Percentiles rank a stretch among this genome's conserved stretches.
Conservation (phyloP, 2,113 vertebrate genomes). For the Equus przewalskii region DNA sequence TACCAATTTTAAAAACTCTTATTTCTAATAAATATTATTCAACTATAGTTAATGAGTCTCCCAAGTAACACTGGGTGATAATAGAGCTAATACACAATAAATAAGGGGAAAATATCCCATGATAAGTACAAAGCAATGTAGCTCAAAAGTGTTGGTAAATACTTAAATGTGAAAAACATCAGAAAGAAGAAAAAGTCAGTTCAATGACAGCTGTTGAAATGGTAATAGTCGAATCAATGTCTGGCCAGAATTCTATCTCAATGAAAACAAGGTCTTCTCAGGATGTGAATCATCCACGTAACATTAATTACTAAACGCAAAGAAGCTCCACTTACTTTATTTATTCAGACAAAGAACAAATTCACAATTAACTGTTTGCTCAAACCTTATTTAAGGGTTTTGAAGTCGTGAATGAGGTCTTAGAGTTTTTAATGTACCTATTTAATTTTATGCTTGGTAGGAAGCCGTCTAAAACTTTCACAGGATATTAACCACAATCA, state of each 20-base stretch:
- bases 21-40: conserved; percentile 47
- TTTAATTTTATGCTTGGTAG: conserved; percentile 72
- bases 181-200: neutral
- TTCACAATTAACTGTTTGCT: conserved; percentile 46
- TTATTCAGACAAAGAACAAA: conserved; percentile 54
- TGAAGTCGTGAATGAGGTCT: conserved; percentile 51
- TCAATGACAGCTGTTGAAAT: neutral
- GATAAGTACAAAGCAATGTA: neutral
- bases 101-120: neutral
- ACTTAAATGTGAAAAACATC: conserved; percentile 53
- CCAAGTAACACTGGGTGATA: neutral
- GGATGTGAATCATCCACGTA: neutral
- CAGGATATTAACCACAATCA: conserved; percentile 66
- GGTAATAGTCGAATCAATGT: neutral
- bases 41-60: neutral
- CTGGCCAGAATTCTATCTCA: conserved; percentile 6
- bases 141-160: neutral
- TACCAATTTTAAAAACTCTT: conserved; percentile 16
- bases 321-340: neutral
- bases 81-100: neutral
- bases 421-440: conserved; percentile 56
- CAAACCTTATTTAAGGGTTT: conserved; percentile 55
- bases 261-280: neutral
- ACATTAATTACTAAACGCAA: conserved; percentile 19
- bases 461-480: conserved; percentile 55